Base-by-base conservation (phyloP, 2,113 vertebrate species). In the Myxocyprinus asiaticus region DNA sequence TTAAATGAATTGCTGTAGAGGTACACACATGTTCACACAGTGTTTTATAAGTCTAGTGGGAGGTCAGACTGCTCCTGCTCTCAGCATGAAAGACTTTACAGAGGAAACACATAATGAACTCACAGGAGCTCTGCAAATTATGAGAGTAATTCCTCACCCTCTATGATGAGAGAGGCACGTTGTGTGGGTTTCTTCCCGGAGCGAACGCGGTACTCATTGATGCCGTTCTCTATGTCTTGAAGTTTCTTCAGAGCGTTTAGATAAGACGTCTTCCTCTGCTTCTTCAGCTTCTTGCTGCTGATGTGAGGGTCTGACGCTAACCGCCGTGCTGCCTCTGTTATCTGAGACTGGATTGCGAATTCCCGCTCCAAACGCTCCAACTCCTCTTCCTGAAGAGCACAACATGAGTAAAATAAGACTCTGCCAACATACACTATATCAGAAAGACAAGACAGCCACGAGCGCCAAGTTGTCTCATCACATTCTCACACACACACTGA, bases 341-440 rank as follows among this genome's bases (percentile, higher is more conserved):
- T 99, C 94, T 99, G 97, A 9, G 98, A 98, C 86, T 99, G 98
- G 82, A 99, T 99, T 75, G 98, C 96, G 86, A 99, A 99, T 88
- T 99, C 98, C 14, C 96, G 91, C 86, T 99, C 98, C 88, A 98
- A 91, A 15, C 96, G 95, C 81, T 99, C 98, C 86, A 99, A 87
- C 83, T 99, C 98, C 9, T 95, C 96, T 86, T 99, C 98, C 98
- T 99, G 88, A 79, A 83, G 76, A 58, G 81, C 44, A 83, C 61
- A 77, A 68, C 79, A 76, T 65, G 78, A 70, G 72, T 50, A 84
- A 12, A 11, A 45, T 47, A 76, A 56, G 17, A 65, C 14, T 48
- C 69, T 43, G 53, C 50, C 59, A 81, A 84, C 44, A 83, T 2
- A 53, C 69, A 78, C 64, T 63, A 12, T 4, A 8, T 67, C 42